Percentiles rank a stretch among this genome's conserved stretches.
phyloP scores from a whole-genome alignment of 2,113 vertebrate species.

The Zingel zingel region DNA sequence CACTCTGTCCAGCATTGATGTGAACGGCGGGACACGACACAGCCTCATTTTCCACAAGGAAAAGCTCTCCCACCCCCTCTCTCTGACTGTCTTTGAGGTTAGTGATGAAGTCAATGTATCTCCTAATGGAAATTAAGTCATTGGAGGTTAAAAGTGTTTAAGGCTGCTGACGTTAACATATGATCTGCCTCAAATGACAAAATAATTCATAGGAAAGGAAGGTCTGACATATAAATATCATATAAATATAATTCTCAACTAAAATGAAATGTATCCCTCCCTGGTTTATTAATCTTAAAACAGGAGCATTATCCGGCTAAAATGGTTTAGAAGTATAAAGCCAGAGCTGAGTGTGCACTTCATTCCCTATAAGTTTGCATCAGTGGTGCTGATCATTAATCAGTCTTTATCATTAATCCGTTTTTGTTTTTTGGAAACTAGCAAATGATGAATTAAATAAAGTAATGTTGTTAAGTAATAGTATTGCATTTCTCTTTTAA shows the following conservation, averaged over 20 bases:
- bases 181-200: neutral
- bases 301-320: neutral
- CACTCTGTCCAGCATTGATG: conserved; percentile 88
- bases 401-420: neutral
- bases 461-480: neutral
- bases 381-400: conserved; percentile 2
- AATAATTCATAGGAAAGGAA: neutral
- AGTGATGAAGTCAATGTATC: conserved; percentile 15
- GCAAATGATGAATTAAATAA: neutral
- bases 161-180: neutral
- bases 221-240: neutral
- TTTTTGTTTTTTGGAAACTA: neutral
- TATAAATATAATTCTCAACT: neutral
- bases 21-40: conserved; percentile 84
- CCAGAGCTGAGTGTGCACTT: neutral
- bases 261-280: neutral
- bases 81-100: conserved; percentile 91
- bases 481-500: conserved; percentile 6
- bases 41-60: conserved; percentile 77
- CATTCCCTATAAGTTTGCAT: neutral
- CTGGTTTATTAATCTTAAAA: neutral
- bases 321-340: conserved; percentile 2
- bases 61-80: conserved; percentile 85
- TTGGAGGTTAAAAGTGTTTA: neutral
- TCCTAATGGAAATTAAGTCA: neutral